Evolutionary conservation across 2,888 invertebrate genomes (phyloP).

Genomic region (Macaria liturata): DNA sequence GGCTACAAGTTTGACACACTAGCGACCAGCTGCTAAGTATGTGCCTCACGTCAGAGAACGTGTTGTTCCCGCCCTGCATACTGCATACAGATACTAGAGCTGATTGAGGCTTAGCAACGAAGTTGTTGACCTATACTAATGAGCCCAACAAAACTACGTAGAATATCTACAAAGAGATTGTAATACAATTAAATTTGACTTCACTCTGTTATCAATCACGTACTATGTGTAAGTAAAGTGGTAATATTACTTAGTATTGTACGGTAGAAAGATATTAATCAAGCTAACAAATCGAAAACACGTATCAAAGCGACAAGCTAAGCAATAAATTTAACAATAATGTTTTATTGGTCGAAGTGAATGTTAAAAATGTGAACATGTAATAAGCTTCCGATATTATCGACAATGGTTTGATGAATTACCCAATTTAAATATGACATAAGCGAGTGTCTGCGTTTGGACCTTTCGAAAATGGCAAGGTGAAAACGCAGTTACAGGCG

Average conservation of each 20-base stretch:
- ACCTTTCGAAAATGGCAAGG: constrained; percentile 43
- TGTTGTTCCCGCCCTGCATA: constrained; percentile 23
- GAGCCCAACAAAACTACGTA: too few relatives aligned
- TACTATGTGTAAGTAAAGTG: too few relatives aligned
- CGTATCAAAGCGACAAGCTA: not conserved
- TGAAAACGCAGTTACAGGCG: constrained; percentile 32
- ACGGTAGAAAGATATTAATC: too few relatives aligned
- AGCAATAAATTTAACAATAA: not conserved
- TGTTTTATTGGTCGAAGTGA: not conserved
- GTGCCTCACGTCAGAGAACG: constrained; percentile 47
- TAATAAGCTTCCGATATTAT: constrained; percentile 30
- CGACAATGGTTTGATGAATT: constrained; percentile 35
- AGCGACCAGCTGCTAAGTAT: constrained; percentile 38
- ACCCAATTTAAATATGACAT: constrained; percentile 35
- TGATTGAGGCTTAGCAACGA: constrained; percentile 34
- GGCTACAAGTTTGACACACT: constrained; percentile 26
- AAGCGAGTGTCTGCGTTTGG: constrained; percentile 13
- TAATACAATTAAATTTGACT: too few relatives aligned
- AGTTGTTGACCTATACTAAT: constrained; percentile 53
- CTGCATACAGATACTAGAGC: constrained; percentile 51
- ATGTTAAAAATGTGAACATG: constrained; percentile 7
- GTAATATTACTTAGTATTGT: too few relatives aligned
- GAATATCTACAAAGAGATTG: too few relatives aligned
- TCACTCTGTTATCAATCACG: too few relatives aligned
- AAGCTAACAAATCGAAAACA: too few relatives aligned